phyloP scores from a whole-genome alignment of 2,113 vertebrate species.

The Leucopsar rothschildi region DNA sequence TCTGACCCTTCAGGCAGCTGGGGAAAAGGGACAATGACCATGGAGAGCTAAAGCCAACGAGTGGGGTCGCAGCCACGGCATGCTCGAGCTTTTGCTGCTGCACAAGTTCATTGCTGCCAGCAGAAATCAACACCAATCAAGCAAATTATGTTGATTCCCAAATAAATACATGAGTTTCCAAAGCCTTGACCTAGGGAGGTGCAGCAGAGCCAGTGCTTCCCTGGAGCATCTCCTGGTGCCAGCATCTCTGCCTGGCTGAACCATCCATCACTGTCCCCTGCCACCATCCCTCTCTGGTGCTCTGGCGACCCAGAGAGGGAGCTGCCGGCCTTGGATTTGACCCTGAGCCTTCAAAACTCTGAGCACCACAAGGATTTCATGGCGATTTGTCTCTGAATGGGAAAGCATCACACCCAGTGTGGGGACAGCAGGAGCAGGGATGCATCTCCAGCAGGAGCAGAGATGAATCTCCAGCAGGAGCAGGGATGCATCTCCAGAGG shows the following conservation, averaged over 20 bases:
- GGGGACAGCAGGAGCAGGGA: background rate
- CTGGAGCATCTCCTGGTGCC: background rate
- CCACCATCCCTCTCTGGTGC: accelerated
- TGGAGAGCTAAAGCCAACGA: accelerated
- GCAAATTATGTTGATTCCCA: background rate
- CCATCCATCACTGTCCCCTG: background rate
- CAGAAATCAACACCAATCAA: background rate
- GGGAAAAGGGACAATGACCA: background rate
- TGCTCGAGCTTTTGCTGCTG: accelerated
- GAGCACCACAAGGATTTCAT: accelerated
- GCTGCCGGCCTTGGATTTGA: background rate
- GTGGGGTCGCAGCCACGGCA: background rate
- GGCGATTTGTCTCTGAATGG: background rate
- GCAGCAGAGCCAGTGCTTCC: background rate
- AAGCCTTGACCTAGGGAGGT: background rate
- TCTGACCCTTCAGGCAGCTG: background rate
- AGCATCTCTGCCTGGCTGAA: background rate
- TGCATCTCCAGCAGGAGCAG: accelerated
- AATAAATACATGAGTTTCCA: background rate
- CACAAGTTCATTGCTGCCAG: background rate
- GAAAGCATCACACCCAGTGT: accelerated
- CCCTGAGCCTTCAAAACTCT: background rate
- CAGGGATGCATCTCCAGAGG: background rate
- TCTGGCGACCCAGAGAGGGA: background rate
- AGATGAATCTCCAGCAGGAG: background rate